phyloP scores from a whole-genome alignment of 2,888 invertebrate species.

The Agriopis leucophaearia region DNA sequence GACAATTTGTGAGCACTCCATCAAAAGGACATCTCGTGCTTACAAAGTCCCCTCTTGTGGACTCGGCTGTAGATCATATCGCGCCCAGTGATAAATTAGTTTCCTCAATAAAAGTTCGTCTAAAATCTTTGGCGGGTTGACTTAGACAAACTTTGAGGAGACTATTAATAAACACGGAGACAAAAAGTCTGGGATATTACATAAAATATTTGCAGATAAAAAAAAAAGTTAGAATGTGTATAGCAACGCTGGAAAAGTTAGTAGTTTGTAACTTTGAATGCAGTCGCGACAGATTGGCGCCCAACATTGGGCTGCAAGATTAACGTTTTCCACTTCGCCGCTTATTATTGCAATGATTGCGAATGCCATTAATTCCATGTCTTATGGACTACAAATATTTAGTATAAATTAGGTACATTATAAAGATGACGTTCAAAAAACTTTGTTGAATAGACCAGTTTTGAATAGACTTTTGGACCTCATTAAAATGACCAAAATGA shows the following conservation, averaged over 20 bases:
- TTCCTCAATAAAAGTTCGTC: conserved; percentile 64
- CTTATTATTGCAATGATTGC: conserved; percentile 55
- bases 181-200: not conserved
- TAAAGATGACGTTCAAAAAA: too few relatives aligned
- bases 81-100: conserved; percentile 69
- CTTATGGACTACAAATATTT: not conserved
- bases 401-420: not conserved
- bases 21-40: conserved; percentile 58
- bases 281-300: conserved; percentile 57
- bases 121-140: conserved; percentile 43
- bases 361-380: conserved; percentile 41
- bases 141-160: conserved; percentile 47
- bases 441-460: too few relatives aligned
- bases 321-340: conserved; percentile 59
- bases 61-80: conserved; percentile 68
- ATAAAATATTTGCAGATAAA: not conserved
- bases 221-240: too few relatives aligned
- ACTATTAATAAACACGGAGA: conserved; percentile 42
- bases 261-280: conserved; percentile 41
- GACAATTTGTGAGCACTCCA: conserved; percentile 57
- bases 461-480: not conserved
- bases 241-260: not conserved
- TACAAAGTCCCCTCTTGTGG: conserved; percentile 50
- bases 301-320: conserved; percentile 65
- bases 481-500: not conserved